A percentile compares a stretch with the other conserved stretches of the same genome.
Conservation (phyloP, 2,797 vertebrate genomes). For the Buphagus erythrorhynchus region DNA sequence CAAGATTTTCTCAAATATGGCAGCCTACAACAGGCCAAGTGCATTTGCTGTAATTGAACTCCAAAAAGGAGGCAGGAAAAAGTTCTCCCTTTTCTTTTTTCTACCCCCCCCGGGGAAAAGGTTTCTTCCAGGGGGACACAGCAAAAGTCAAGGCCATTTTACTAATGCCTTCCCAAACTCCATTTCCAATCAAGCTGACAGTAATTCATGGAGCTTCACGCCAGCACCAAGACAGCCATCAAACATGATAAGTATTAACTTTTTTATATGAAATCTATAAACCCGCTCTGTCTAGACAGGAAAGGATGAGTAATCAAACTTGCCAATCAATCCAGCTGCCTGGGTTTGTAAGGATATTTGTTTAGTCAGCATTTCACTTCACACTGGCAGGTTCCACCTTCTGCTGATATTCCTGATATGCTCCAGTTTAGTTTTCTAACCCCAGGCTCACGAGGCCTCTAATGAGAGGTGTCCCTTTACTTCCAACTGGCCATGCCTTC, state of each 20-base stretch:
- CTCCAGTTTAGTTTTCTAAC: not conserved
- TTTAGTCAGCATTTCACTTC: conserved; percentile 33
- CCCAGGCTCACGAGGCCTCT: not conserved
- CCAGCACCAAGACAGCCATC: not conserved
- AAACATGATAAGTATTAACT: conserved; percentile 22
- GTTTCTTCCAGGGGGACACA: not conserved
- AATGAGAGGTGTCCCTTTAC: not conserved
- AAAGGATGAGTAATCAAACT: conserved; percentile 67
- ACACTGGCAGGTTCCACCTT: not conserved
- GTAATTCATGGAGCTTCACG: not conserved
- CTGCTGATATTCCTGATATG: not conserved
- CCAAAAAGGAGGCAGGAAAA: not conserved
- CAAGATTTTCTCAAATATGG: not conserved
- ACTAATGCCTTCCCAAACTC: not conserved
- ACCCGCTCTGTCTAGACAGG: conserved; percentile 70
- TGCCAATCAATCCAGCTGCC: conserved; percentile 33
- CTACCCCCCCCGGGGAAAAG: not conserved
- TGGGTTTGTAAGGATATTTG: not conserved
- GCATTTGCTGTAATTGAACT: not conserved
- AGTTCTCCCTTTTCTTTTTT: not conserved
- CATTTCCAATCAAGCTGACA: not conserved
- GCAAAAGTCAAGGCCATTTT: not conserved
- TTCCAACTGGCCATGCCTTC: not conserved
- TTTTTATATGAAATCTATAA: conserved; percentile 15
- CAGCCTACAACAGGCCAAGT: not conserved